Percentiles rank a stretch among this genome's conserved stretches.
Conservation (phyloP, 2,888 invertebrate genomes). For the Protophormia terraenovae region DNA sequence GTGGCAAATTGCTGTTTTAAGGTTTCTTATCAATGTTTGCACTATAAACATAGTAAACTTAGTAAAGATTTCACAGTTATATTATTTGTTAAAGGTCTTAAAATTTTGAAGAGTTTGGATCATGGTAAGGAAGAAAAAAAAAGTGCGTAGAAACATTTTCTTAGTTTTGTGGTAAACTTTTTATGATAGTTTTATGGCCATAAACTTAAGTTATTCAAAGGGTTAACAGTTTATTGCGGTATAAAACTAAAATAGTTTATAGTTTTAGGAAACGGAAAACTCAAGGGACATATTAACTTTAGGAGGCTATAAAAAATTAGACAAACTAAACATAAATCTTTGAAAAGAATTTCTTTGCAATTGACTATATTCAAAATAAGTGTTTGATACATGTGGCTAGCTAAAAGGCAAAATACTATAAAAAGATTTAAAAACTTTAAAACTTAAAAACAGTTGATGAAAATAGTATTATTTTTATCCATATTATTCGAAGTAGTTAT, state of each 20-base stretch:
- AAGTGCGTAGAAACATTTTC: background rate
- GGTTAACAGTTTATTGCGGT: background rate
- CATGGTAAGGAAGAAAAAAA: background rate
- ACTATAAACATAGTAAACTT: background rate
- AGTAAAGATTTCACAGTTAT: background rate
- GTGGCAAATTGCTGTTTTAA: background rate
- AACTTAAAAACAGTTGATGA: no score
- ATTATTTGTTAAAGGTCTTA: no score
- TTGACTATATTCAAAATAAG: no score
- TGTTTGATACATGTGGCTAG: no score
- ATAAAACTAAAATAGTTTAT: background rate
- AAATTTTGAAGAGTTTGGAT: constrained; percentile 1
- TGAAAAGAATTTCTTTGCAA: background rate
- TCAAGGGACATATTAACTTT: background rate
- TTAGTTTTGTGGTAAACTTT: background rate
- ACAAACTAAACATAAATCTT: background rate
- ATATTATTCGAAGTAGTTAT: no score
- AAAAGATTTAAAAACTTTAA: no score
- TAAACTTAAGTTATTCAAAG: no score
- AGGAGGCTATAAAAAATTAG: background rate
- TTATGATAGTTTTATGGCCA: background rate
- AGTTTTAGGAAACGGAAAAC: background rate
- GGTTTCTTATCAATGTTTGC: no score
- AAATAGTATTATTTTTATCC: no score
- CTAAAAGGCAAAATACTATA: no score